Base-by-base conservation (phyloP, 2,113 vertebrate genomes). In the Papio anubis region DNA sequence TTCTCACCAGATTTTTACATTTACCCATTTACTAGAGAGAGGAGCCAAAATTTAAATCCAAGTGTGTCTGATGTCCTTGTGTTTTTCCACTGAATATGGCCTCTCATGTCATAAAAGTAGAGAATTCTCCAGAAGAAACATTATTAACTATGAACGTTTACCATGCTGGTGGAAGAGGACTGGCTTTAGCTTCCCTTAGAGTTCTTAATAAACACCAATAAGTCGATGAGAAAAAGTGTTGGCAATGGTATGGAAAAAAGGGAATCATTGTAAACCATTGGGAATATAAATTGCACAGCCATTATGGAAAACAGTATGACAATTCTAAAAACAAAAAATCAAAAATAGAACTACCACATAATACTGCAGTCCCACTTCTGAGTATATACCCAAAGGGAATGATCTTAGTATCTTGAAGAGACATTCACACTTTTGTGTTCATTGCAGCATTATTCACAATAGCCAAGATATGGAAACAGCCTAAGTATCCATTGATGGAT, bases 31-130 rank as follows among this genome's bases (percentile, higher is more conserved):
- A 43, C 0, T 13, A 43, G 25, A 10, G 27, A 89, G 57, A 1
- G 72, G 38, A 93, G 14, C 30, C 27, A 68, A 21, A 43, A 94
- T 64, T 78, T 75, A 50, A 90, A 91, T 68, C 38, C n/a, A 87
- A 20, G 20, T 75, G 43, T 52, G 11, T 94, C 43, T n/a, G 84
- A 61, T 90, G 88, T 68, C n/a, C 70, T 52, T 79, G 9, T 64
- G 35, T 50, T 83, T 91, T 86, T 50, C 23, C 21, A 32, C 27
- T 18, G 20, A 48, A 43, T 10, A 0, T 35, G 57, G 38, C 78
- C 50, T 81, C 12, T 59, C 32, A 14, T 2, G 7, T 52, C 30
- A 23, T 76, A 8, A 96, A 27, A 68, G 5, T 32, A 32, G 50
- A 45, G 57, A 40, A 21, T 17, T 73, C 50, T 68, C 90, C 48